Evolutionary conservation across 2,797 vertebrate genomes (phyloP).

Genomic region (Botia almorhae): DNA sequence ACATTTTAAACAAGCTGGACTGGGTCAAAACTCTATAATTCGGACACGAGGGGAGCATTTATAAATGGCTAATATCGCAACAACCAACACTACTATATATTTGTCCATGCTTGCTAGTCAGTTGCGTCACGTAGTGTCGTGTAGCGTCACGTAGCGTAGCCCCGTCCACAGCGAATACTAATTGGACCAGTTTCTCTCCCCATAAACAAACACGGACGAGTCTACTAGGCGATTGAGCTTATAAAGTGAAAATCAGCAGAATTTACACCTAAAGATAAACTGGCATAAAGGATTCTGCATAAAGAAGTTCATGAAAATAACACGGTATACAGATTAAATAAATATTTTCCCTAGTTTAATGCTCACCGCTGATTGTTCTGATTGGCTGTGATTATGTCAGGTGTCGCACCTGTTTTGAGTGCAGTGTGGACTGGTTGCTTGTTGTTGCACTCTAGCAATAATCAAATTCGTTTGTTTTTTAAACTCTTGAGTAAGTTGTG

Average conservation of each 20-base stretch:
- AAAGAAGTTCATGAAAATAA: neutral
- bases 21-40: no score
- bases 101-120: no score
- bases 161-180: neutral
- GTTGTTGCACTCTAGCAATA: neutral
- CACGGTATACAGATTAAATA: neutral
- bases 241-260: neutral
- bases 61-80: no score
- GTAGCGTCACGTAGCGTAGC: neutral
- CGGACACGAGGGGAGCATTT: no score
- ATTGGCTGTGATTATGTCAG: neutral
- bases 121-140: no score
- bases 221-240: no score
- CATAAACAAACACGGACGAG: neutral
- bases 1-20: no score
- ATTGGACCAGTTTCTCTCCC: no score
- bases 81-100: no score
- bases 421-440: neutral
- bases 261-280: neutral
- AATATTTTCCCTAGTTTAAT: neutral
- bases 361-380: neutral
- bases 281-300: neutral
- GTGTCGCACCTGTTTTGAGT: neutral
- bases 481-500: neutral
- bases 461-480: neutral